These are phyloP conservation scores for Microcebus jonahi DNA, from an alignment of 2,113 vertebrate species.

Conservation along the genomic window DNA sequence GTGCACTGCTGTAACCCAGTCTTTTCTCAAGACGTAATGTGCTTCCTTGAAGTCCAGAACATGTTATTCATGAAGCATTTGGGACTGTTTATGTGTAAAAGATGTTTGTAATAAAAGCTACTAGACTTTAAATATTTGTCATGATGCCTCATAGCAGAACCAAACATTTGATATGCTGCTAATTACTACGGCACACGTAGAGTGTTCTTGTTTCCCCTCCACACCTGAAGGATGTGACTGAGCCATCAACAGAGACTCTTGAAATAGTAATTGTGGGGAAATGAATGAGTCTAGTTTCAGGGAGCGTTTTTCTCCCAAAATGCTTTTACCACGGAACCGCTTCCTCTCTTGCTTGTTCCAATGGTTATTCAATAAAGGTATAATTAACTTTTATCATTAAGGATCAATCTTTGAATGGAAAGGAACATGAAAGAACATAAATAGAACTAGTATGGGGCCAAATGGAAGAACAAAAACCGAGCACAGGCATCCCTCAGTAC, in stretches of 20 bases:
- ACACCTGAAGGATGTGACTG: background rate
- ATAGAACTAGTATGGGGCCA: background rate
- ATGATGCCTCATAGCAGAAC: background rate
- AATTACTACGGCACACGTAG: accelerated
- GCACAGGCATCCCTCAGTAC: background rate
- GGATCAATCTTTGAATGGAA: no score
- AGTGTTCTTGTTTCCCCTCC: background rate
- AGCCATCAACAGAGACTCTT: background rate
- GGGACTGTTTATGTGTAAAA: background rate
- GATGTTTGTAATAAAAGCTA: background rate
- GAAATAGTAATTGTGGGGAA: background rate
- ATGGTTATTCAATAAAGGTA: background rate
- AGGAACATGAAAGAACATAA: background rate
- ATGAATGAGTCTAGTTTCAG: background rate
- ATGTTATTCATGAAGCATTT: background rate
- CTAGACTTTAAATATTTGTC: background rate
- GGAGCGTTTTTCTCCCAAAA: background rate
- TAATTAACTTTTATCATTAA: background rate
- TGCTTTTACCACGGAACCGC: background rate
- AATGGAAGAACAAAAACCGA: background rate
- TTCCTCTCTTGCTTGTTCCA: background rate
- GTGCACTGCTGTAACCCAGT: no score
- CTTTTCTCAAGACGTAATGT: background rate
- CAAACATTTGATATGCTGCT: accelerated
- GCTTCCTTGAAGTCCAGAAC: background rate